Evolutionary conservation across 2,888 invertebrate genomes (phyloP).

Genomic region (Lasiommata megera): DNA sequence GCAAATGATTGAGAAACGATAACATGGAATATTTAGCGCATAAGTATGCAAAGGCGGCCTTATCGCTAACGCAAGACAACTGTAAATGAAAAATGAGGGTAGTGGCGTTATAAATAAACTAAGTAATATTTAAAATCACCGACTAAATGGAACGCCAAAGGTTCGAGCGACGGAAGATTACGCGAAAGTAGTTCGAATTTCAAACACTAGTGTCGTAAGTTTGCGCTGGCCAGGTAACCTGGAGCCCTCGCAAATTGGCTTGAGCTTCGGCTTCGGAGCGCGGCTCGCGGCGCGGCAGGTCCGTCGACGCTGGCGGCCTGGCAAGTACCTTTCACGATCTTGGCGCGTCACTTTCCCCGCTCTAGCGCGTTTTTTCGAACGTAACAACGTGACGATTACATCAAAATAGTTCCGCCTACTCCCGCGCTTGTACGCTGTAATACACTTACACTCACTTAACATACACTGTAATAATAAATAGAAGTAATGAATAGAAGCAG

Average conservation of each 20-base stretch:
- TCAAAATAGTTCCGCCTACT: conserved; percentile 72
- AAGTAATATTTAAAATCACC: conserved; percentile 1
- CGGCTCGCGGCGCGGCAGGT: conserved; percentile 38
- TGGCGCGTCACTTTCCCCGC: conserved; percentile 77
- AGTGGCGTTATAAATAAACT: too few species aligned
- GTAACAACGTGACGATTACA: conserved; percentile 72
- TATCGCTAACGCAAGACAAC: too few species aligned
- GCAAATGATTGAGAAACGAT: too few species aligned
- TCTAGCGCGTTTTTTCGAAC: conserved; percentile 75
- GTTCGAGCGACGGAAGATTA: conserved; percentile 60
- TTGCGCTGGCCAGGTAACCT: conserved; percentile 47
- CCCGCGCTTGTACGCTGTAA: conserved; percentile 59
- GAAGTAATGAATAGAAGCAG: too few species aligned
- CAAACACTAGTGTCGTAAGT: conserved; percentile 73
- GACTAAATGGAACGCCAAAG: conserved; percentile 20
- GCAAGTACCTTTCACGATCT: conserved; percentile 75
- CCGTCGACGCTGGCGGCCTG: conserved; percentile 54
- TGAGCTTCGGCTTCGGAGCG: conserved; percentile 7
- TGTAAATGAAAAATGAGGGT: too few species aligned
- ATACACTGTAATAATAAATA: too few species aligned
- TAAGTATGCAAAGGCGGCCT: too few species aligned
- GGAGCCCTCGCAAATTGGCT: conserved; percentile 57
- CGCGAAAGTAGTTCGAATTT: conserved; percentile 80
- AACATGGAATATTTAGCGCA: too few species aligned
- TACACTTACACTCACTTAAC: conserved; percentile 14